These are phyloP conservation scores for Leptoclinus maculatus DNA, from an alignment of 2,797 vertebrate genomes.

Conservation along the genomic window DNA sequence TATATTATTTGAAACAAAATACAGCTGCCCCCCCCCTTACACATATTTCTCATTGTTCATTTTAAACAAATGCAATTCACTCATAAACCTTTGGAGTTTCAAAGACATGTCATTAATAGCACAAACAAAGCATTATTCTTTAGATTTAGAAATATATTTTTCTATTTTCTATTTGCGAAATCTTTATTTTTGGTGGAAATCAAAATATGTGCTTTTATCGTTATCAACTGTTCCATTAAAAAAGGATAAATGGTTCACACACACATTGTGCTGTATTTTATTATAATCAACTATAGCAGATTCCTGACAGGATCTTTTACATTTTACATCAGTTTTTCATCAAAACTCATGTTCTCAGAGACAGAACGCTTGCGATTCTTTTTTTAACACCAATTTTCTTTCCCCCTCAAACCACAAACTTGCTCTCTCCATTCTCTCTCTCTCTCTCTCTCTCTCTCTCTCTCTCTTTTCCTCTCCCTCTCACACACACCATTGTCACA, in stretches of 20 bases:
- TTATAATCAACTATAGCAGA: neutral
- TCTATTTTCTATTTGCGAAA: neutral
- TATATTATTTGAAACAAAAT: neutral
- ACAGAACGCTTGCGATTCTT: neutral
- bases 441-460: too few relatives aligned
- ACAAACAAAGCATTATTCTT: neutral
- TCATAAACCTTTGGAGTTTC: neutral
- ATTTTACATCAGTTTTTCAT: slow-evolving; percentile 1
- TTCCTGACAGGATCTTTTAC: slow-evolving; percentile 5
- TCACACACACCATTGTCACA: slow-evolving; percentile 39
- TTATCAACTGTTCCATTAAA: neutral
- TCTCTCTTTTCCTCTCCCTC: slow-evolving; percentile 4
- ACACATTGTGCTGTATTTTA: neutral
- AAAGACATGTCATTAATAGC: neutral
- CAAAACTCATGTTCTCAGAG: neutral
- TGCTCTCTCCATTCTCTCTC: slow-evolving; percentile 3
- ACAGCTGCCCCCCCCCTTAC: neutral
- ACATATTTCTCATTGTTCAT: neutral
- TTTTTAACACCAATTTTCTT: neutral
- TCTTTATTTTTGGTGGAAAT: neutral
- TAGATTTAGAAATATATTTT: neutral
- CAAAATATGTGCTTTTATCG: neutral
- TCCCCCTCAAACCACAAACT: slow-evolving; percentile 1
- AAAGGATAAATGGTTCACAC: neutral
- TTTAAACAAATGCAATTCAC: neutral